Evolutionary conservation across 53 echinoderm and acorn worm genomes (phyloP), one percentile per base, ranked within the genome.

Genomic region (Apostichopus leukothele): DNA sequence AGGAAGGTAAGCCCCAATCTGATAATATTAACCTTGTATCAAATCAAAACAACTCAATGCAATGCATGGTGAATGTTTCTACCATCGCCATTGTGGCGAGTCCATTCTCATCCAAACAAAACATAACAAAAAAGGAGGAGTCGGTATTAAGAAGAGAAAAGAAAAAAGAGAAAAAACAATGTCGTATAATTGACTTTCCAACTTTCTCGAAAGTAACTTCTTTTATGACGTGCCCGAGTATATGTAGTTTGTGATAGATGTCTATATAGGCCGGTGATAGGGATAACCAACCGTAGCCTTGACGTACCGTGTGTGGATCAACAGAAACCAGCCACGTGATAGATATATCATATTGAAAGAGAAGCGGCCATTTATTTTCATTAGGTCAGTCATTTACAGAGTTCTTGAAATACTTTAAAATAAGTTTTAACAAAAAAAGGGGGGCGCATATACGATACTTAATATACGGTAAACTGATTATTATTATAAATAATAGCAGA

Each of bases 21-120:
- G 85, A 85, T 85, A 85, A 85, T 85, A 67, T 85, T 67, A 67
- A 39, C 67, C 71, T 18, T 85, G 85, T 85, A 85, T 67, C 85
- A 63, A 85, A 85, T 66, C 84, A 84, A 84, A 71, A 71, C 71
- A 71, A 71, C n/a, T 5, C 6, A 71, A 71, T 71, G 71, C 71
- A 71, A 71, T 71, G 12, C 71, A 18, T 71, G 18, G 16, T 63
- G 63, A 63, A n/a, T 18, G 71, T n/a, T 71, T 19, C 71, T 16
- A 16, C 16, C 71, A 71, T 71, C 71, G 20, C 0, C 71, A n/a
- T 71, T 19, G 18, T n/a, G 20, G 71, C 14, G 71, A 71, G 20
- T 71, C 7, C 13, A 71, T 71, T 71, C 71, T 71, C 71, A n/a
- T 71, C 21, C 0, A 7, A 71, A 39, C 39, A 1, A 71, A 71